A percentile compares a stretch with the other conserved stretches of the same genome.
phyloP scores from a whole-genome alignment of 2,888 invertebrate genomes.

The Atherix ibis region DNA sequence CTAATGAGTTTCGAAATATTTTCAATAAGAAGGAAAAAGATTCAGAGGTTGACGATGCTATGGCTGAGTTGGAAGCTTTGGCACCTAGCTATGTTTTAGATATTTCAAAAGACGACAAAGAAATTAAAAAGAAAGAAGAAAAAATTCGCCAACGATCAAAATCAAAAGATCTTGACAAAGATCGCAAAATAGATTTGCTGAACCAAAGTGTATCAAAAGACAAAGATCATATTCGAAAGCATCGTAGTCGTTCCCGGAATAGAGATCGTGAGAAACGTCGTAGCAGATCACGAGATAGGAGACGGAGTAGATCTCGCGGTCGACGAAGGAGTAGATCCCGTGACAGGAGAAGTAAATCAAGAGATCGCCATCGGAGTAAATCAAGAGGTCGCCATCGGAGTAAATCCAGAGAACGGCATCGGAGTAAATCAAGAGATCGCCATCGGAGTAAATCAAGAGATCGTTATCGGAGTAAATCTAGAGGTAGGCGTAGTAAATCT shows the following conservation, averaged over 20 bases:
- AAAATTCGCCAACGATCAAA: conserved; percentile 12
- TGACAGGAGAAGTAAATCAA: conserved; percentile 11
- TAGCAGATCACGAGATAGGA: conserved; percentile 13
- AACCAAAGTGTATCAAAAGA: conserved; percentile 9
- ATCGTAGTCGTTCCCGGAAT: conserved; percentile 4
- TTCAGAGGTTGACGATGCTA: conserved; percentile 57
- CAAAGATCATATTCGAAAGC: conserved; percentile 14
- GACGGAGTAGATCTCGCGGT: conserved; percentile 11
- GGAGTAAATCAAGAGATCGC: conserved; percentile 11
- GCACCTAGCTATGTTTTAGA: conserved; percentile 47
- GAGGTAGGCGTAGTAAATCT: conserved; percentile 16
- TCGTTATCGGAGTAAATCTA: conserved; percentile 1
- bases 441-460: conserved; percentile 13
- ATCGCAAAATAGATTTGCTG: conserved; percentile 15
- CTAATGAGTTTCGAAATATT: conserved; percentile 48
- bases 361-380: conserved; percentile 18
- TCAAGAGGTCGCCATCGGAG: conserved; percentile 16
- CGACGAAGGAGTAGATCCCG: conserved; percentile 15
- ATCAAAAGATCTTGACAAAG: conserved; percentile 6
- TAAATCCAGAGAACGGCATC: conserved; percentile 16
- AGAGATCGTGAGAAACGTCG: conserved; percentile 11
- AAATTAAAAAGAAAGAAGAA: conserved; percentile 18
- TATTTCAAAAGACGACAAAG: conserved; percentile 15
- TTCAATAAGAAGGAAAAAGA: conserved; percentile 27
- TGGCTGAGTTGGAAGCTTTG: conserved; percentile 72